Percentiles rank a stretch among this genome's conserved stretches.
Evolutionary conservation across 2,888 invertebrate species (phyloP).

Genomic region (Odontocerum albicorne): DNA sequence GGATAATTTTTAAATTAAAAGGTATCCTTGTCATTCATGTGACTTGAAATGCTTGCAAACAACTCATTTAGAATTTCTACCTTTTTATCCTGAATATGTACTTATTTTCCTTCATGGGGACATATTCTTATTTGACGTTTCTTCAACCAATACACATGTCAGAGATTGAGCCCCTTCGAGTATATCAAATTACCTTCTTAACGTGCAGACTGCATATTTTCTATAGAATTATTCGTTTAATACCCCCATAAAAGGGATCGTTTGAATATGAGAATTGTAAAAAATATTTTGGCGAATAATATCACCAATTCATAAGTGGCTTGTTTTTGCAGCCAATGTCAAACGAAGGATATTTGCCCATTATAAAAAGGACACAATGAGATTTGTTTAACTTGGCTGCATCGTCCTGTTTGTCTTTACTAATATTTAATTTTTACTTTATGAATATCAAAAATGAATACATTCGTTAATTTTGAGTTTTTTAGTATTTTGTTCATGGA

Average conservation of each 20-base stretch:
- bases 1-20: no score
- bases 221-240: constrained; percentile 12
- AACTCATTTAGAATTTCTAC: no score
- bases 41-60: no score
- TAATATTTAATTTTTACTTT: no score
- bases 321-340: not conserved
- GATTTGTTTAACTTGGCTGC: constrained; percentile 9
- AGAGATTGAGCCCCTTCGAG: constrained; percentile 19
- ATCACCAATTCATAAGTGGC: not conserved
- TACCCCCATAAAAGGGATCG: constrained; percentile 19
- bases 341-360: not conserved
- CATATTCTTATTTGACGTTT: not conserved
- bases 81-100: no score
- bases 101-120: no score
- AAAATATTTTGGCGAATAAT: constrained; percentile 8
- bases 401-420: no score
- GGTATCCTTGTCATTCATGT: no score
- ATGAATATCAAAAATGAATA: no score
- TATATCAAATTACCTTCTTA: constrained; percentile 27
- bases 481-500: no score
- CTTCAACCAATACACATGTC: constrained; percentile 24
- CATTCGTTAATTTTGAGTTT: no score
- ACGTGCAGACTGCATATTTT: constrained; percentile 21
- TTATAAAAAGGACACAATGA: constrained; percentile 8
- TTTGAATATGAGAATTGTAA: constrained; percentile 1